Evolutionary conservation across 1,140 invertebrate genomes (phyloP), one percentile per base, ranked within the genome.

Genomic region (Penaeus indicus): DNA sequence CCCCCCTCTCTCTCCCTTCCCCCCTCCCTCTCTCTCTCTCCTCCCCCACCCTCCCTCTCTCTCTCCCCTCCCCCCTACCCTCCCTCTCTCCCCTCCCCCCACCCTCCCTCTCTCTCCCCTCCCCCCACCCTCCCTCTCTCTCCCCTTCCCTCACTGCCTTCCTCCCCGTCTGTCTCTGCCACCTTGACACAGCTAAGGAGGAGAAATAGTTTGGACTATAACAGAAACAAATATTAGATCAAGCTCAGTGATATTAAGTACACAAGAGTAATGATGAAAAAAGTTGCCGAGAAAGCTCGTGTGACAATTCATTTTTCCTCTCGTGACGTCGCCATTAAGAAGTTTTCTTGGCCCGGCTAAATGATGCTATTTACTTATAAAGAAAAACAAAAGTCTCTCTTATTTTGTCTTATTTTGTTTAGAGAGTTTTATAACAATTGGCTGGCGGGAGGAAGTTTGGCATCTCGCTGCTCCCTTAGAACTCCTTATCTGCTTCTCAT

Each of bases 181-280:
- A 75, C 42, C 72, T 27, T 75, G 72, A 75, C 72, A 32, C 27
- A 38, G 72, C 27, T 75, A 75, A 75, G 72, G 27, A 75, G 72
- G 42, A 75, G 72, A 75, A 75, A 75, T 75, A 75, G 72, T 75
- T 75, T 27, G 27, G 42, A 38, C 72, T 38, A 75, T 75, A 75
- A 75, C 72, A 75, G 72, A 75, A 75, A 75, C 72, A 75, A 75
- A 75, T 75, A 75, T 75, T 75, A 75, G 72, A 75, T 32, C 27
- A 75, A 75, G 72, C 72, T 75, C 72, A 75, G 72, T 75, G 72
- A 75, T 75, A 75, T 75, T 75, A 75, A 75, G 72, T 75, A 75
- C 72, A 75, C 72, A 27, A 75, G 42, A 75, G 72, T 75, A 75
- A 75, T 75, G 72, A 75, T 75, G 72, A 75, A 75, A 75, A 75